phyloP scores from a whole-genome alignment of 2,113 vertebrate genomes.

The Labeo rohita region DNA sequence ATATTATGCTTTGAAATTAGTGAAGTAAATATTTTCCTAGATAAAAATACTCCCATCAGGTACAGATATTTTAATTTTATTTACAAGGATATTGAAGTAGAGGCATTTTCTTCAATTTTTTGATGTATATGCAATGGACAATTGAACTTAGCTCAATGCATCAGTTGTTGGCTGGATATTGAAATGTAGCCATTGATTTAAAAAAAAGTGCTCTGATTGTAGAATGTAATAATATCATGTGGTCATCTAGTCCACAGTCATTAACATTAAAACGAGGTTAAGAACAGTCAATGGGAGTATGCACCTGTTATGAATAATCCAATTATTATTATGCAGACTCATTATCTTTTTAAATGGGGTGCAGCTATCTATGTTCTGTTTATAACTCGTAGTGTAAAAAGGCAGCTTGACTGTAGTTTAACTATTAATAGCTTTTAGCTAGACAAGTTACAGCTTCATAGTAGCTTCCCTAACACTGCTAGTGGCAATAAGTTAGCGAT shows the following conservation, averaged over 20 bases:
- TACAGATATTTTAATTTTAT: too few relatives aligned
- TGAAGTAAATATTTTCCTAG: neutral
- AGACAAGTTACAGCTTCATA: slow-evolving; percentile 7
- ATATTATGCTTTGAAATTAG: neutral
- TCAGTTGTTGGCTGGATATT: too few relatives aligned
- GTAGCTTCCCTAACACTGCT: neutral
- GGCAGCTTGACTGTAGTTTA: neutral
- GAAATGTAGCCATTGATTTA: too few relatives aligned
- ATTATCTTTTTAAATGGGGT: neutral
- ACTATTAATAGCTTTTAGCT: neutral
- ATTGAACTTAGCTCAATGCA: too few relatives aligned
- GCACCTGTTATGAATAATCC: neutral
- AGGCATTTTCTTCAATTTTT: too few relatives aligned
- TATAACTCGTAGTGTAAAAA: neutral
- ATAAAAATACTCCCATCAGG: too few relatives aligned
- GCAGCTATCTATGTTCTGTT: neutral
- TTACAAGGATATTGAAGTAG: too few relatives aligned
- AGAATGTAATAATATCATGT: too few relatives aligned
- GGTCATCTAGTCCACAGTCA: too few relatives aligned
- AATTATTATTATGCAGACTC: neutral
- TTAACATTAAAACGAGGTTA: neutral
- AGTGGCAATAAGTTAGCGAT: neutral
- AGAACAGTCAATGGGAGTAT: neutral
- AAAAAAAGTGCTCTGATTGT: too few relatives aligned
- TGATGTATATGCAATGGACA: too few relatives aligned